phyloP scores from a whole-genome alignment of 2,113 vertebrate species.

The Ardeotis arabs region DNA sequence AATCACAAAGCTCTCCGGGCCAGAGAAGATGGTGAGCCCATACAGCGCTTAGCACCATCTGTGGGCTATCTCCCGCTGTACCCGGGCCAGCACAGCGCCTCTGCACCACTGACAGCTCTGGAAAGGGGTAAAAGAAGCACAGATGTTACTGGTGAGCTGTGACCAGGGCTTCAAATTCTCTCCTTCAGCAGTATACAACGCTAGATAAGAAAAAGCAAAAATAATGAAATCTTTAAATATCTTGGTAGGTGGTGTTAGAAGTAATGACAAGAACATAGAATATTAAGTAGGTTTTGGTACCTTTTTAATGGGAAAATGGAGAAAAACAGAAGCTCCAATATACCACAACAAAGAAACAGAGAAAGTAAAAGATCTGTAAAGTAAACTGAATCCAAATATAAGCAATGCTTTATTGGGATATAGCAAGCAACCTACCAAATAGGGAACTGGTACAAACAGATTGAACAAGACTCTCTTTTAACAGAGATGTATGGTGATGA shows the following conservation, averaged over 20 bases:
- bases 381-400: constrained; percentile 56
- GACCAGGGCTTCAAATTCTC: not conserved
- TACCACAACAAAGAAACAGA: constrained; percentile 2
- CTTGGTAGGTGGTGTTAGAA: not conserved
- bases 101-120: not conserved
- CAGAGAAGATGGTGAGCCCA: not conserved
- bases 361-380: constrained; percentile 16
- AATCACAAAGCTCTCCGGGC: not conserved
- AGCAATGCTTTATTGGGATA: constrained; percentile 74
- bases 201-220: not conserved
- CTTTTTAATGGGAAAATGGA: constrained; percentile 38
- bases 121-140: not conserved
- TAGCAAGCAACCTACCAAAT: constrained; percentile 73
- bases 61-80: not conserved
- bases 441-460: constrained; percentile 66
- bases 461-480: constrained; percentile 76
- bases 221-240: not conserved
- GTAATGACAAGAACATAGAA: constrained; percentile 22
- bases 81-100: not conserved
- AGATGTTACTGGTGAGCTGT: not conserved
- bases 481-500: constrained; percentile 74
- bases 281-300: not conserved
- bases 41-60: not conserved
- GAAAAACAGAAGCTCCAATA: not conserved
- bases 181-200: not conserved